A percentile compares a stretch with the other conserved stretches of the same genome.
phyloP scores from a whole-genome alignment of 2,113 vertebrate species.

The Stictonetta naevosa region DNA sequence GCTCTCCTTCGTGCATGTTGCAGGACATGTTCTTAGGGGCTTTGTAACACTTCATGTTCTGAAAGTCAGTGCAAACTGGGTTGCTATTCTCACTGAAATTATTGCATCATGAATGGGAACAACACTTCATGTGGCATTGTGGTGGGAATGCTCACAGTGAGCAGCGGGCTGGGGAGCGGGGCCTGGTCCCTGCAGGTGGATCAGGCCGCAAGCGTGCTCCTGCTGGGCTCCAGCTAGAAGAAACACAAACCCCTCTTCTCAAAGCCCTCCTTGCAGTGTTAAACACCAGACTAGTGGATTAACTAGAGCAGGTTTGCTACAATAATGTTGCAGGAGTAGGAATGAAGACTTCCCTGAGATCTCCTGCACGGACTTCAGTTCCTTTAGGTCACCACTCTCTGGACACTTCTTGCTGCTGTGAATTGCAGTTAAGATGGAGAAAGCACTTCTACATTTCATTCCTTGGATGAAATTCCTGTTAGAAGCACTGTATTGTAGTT shows the following conservation, averaged over 20 bases:
- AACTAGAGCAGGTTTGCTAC: constrained; percentile 4
- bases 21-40: background rate
- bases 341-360: background rate
- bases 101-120: background rate
- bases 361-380: background rate
- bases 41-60: background rate
- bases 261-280: background rate
- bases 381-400: background rate
- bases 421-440: constrained; percentile 33
- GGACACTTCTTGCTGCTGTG: background rate
- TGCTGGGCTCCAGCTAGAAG: background rate
- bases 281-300: background rate
- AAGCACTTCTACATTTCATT: background rate
- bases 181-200: too few species aligned
- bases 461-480: constrained; percentile 49
- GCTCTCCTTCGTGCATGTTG: background rate
- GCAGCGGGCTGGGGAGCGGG: too few species aligned
- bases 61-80: background rate
- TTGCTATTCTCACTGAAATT: background rate
- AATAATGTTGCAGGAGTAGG: background rate
- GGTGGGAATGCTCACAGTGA: background rate
- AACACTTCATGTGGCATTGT: background rate
- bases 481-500: constrained; percentile 51
- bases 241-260: background rate
- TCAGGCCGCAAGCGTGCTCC: too few species aligned